These are phyloP conservation scores for Zaprionus bogoriensis DNA, from an alignment of 2,888 invertebrate genomes.

Conservation along the genomic window DNA sequence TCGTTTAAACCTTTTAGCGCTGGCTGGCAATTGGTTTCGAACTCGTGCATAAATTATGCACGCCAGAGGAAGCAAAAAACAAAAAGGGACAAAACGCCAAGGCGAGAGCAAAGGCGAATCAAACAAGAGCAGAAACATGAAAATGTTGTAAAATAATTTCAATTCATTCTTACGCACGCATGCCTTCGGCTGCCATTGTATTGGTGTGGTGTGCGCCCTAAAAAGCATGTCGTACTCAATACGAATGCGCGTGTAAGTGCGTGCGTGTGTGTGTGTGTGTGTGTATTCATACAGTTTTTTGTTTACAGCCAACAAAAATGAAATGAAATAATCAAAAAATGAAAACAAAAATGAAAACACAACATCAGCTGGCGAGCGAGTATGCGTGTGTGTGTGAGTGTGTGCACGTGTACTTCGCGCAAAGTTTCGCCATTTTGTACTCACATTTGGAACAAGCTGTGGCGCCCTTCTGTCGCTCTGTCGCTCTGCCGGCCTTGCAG, in stretches of 20 bases:
- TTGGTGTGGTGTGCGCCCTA: slow-evolving; percentile 23
- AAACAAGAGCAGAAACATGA: slow-evolving; percentile 59
- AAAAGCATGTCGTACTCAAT: slow-evolving; percentile 20
- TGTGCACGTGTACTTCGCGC: slow-evolving; percentile 10
- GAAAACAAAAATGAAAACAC: slow-evolving; percentile 7
- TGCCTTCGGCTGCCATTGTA: slow-evolving; percentile 42
- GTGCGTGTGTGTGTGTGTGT: background rate
- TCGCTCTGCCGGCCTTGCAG: slow-evolving; percentile 10
- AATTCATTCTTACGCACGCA: slow-evolving; percentile 69
- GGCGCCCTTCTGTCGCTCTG: slow-evolving; percentile 3
- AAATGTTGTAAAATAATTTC: slow-evolving; percentile 77
- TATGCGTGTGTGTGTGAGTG: background rate
- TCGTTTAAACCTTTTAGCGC: slow-evolving; percentile 35
- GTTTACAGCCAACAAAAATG: slow-evolving; percentile 40
- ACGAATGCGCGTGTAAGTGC: background rate
- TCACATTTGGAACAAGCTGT: slow-evolving; percentile 12
- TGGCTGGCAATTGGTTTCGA: slow-evolving; percentile 40
- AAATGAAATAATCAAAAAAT: slow-evolving; percentile 32
- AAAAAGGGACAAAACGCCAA: slow-evolving; percentile 7
- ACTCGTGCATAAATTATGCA: slow-evolving; percentile 65
- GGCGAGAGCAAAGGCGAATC: slow-evolving; percentile 45
- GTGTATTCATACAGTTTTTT: slow-evolving; percentile 30
- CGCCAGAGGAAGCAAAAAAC: slow-evolving; percentile 22
- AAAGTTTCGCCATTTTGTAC: slow-evolving; percentile 3
- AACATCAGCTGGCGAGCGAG: slow-evolving; percentile 27